Evolutionary conservation across 1,140 invertebrate genomes (phyloP), one percentile per base, ranked within the genome.

Genomic region (Arion vulgaris): DNA sequence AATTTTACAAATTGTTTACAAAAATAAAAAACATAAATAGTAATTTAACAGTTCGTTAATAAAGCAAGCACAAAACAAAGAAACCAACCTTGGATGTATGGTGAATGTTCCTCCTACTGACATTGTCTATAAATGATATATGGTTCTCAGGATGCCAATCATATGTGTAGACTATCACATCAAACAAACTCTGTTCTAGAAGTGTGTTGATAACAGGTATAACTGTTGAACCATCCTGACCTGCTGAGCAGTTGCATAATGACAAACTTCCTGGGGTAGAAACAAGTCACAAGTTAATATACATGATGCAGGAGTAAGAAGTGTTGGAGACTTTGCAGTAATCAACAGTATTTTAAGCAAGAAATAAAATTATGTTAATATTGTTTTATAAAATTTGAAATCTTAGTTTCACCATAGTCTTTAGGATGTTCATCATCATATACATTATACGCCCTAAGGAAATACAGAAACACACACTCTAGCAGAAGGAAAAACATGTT

Each of bases 141-240:
- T 99, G 98, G 93, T 99, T 95, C 49, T 95, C 94, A 0, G 98
- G 98, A 94, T 99, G 98, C 98, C 98, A 99, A 93, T 99, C 98
- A 78, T 97, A 93, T 0, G 97, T 97, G 93, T 99, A 99, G 89
- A 98, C 97, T n/a, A 99, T 95, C 1, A 95, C 94, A 92, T 99
- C 96, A 92, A 99, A 99, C 76, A 95, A 94, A 32, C 97, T 95
- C 0, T 94, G 95, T 53, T 96, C 95, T 86, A 99, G 92, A 26
- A 99, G 92, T 69, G 95, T 93, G 94, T 99, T 99, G 86, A 99
- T 98, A 1, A 97, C 96, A 80, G 97, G 96, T 19, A 93, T 85
- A 32, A 93, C 91, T 34, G 87, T 89, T 28, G 68, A 77, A 11
- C 90, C 92, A 91, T 98, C 96, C 84, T 99, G 97, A 88, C 96